Base-by-base conservation (phyloP, 2,113 vertebrate species). In the Thalassoma bifasciatum region DNA sequence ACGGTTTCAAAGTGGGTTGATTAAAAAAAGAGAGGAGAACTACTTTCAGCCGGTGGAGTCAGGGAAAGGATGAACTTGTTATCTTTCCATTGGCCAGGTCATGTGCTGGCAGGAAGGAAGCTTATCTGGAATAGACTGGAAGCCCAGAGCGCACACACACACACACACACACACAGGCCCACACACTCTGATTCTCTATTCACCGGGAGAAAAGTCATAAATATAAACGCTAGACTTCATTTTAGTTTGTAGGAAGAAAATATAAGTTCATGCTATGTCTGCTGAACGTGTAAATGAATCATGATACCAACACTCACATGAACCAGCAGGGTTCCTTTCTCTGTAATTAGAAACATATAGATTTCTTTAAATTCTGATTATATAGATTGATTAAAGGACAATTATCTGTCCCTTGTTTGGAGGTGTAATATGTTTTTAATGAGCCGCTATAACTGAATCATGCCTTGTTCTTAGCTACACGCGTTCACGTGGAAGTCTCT, bases 41-140 rank as follows among this genome's bases (percentile, higher is more conserved):
- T 6, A 30, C 30, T 30, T 30, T 30, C 24, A 51, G 72, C 75
- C 66, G 77, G 52, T 80, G 61, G 79, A 54, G 79, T 0, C 67
- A 69, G 75, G 75, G 63, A 66, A 60, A 81, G 52, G 72, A 26
- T 53, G 49, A 62, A 75, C 46, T 77, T 1, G 36, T 89, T 78
- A 85, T 83, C 79, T 50, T 50, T 36, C 26, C 14, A 47, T 63
- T 78, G 71, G 86, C 71, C 77, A 5, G 51, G 58, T 75, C 53
- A 58, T 53, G 59, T 22, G 77, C 63, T 66, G 54, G 67, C 64
- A 82, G 67, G 49, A 59, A 67, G 58, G 42, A 71, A 54, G 64
- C 83, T 83, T 82, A 84, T 82, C 81, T 56, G 40, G 62, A 40
- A 66, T 11, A 46, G 59, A 83, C 19, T 38, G 54, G 66, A 26